Evolutionary conservation across 2,797 vertebrate genomes (phyloP), one percentile per base, ranked within the genome.

Genomic region (Cetoscarus ocellatus): DNA sequence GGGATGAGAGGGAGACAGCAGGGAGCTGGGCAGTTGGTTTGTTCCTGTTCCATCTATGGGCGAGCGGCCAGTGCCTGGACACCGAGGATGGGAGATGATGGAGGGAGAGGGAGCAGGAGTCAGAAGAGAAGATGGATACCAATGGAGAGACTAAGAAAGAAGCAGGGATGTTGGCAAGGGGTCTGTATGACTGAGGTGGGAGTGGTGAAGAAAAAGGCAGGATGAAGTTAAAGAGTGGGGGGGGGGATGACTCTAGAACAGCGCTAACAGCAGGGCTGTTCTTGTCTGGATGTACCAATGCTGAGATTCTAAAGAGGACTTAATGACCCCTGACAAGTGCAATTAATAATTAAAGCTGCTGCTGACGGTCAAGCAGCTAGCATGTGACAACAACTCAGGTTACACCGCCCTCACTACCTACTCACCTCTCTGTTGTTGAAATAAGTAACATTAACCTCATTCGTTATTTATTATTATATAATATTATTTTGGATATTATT

Each of bases 341-440:
- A 95, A 96, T 96, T 96, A 95, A 96, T 97, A 96, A 96, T 96
- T 96, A 95, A 96, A 95, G 91, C 90, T 88, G 91, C 36, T 92
- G 91, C 92, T 69, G 78, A 90, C 86, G 93, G 93, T 95, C 93
- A 89, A 86, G 87, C 87, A 93, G 91, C 83, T 91, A 92, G 89
- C 91, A 88, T 92, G 94, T 93, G 95, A 95, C 94, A 94, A 89
- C 94, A 90, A 90, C 87, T 83, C 44, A 90, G 90, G 86, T 93
- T 91, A 92, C 89, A 36, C 58, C 70, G 34, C 49, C 17, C 15
- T 52, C 58, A 75, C 60, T 58, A 43, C 44, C 48, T 0, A 3
- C 36, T 49, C n/a, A 40, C 50, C 57, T 64, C 56, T 62, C 77
- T 10, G 9, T 39, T 7, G 38, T 39, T 7, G 9, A 39, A 39